These are phyloP conservation scores for Achroia grisella DNA, from an alignment of 1,140 invertebrate species.

Conservation along the genomic window DNA sequence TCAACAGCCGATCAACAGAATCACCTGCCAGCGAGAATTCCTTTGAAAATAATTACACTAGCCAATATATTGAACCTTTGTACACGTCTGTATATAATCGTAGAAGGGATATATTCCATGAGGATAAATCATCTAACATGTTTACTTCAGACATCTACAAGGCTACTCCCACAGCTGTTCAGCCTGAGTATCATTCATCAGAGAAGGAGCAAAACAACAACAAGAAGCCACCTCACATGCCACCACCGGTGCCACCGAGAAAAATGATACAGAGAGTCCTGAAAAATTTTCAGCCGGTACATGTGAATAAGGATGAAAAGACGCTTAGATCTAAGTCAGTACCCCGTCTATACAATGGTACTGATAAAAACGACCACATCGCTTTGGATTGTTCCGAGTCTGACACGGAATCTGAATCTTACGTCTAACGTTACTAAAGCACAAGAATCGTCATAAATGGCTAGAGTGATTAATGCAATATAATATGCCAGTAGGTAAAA, in stretches of 20 bases:
- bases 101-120: conserved; percentile 61
- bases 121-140: conserved; percentile 51
- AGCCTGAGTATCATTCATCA: conserved; percentile 41
- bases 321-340: conserved; percentile 59
- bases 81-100: conserved; percentile 64
- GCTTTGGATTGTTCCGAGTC: conserved; percentile 61
- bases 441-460: conserved; percentile 6
- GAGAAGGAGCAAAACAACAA: conserved; percentile 49
- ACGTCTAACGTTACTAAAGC: conserved; percentile 41
- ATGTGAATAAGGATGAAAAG: conserved; percentile 63
- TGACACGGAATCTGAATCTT: conserved; percentile 70
- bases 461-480: too few species aligned
- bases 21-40: conserved; percentile 66
- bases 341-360: conserved; percentile 48
- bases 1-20: conserved; percentile 55
- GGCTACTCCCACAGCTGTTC: conserved; percentile 64
- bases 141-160: conserved; percentile 66
- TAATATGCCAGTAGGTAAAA: too few species aligned
- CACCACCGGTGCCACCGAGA: conserved; percentile 64
- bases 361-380: conserved; percentile 47
- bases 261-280: conserved; percentile 64
- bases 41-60: conserved; percentile 59
- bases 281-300: conserved; percentile 69
- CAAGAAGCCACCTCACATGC: conserved; percentile 53
- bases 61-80: conserved; percentile 60